These are phyloP conservation scores for Tapera naevia DNA, from an alignment of 2,797 vertebrate species.

Conservation along the genomic window DNA sequence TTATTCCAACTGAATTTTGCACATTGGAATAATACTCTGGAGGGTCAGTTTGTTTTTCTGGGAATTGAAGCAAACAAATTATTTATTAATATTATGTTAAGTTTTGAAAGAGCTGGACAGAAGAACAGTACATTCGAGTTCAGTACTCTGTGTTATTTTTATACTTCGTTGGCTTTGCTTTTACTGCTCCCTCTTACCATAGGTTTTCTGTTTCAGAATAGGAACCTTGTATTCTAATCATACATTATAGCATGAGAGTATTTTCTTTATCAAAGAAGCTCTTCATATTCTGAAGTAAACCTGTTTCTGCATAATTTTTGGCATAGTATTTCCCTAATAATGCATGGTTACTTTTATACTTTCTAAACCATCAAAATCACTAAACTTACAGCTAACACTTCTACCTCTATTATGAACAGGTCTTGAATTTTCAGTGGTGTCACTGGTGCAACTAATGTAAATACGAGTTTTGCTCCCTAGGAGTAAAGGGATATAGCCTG, in stretches of 20 bases:
- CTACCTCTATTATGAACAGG: neutral
- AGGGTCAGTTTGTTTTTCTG: neutral
- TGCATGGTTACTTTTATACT: neutral
- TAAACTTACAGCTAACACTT: neutral
- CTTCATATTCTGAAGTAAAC: slow-evolving; percentile 11
- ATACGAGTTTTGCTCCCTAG: neutral
- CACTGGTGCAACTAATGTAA: neutral
- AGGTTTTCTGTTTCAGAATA: slow-evolving; percentile 24
- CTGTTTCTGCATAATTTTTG: neutral
- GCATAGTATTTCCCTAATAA: neutral
- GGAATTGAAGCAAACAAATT: neutral
- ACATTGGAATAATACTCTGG: neutral
- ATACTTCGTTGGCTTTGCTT: neutral
- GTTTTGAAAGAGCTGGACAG: neutral
- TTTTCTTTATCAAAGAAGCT: slow-evolving; percentile 22
- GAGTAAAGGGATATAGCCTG: neutral
- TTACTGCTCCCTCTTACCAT: neutral
- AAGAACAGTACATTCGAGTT: neutral
- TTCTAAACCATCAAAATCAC: neutral
- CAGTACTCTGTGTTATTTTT: neutral
- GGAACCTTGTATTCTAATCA: neutral
- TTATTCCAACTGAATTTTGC: neutral
- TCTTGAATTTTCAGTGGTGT: neutral
- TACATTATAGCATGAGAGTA: neutral
- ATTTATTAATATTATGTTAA: neutral